Conservation (phyloP, 1,140 invertebrate genomes). For the Pogonomyrmex californicus region DNA sequence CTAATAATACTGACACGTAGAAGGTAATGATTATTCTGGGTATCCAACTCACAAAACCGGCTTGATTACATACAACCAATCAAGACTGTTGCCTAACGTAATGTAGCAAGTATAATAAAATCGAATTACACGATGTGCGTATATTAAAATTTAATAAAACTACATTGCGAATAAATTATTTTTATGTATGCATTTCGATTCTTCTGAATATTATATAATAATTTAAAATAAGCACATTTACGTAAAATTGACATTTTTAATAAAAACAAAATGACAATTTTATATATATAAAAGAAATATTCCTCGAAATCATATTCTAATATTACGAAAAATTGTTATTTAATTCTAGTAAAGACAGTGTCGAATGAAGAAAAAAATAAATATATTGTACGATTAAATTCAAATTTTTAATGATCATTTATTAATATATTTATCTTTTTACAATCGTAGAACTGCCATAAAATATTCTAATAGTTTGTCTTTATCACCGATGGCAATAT, state of each 20-base stretch:
- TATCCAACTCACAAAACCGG: slow-evolving; percentile 30
- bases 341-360: not conserved
- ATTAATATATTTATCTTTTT: not conserved
- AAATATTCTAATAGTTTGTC: slow-evolving; percentile 8
- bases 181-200: not conserved
- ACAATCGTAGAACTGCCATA: not conserved
- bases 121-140: not conserved
- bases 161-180: not conserved
- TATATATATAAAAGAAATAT: not conserved
- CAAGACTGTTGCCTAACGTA: not conserved
- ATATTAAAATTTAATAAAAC: slow-evolving; percentile 34
- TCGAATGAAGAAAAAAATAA: not conserved
- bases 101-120: slow-evolving; percentile 22
- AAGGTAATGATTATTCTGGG: slow-evolving; percentile 40
- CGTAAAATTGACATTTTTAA: not conserved
- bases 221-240: not conserved
- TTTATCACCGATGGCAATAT: not conserved
- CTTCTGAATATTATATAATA: not conserved
- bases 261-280: not conserved
- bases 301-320: not conserved
- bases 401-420: not conserved
- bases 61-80: slow-evolving; percentile 41
- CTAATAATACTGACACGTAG: slow-evolving; percentile 55
- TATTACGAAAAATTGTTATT: not conserved
- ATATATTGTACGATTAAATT: not conserved